Base-by-base conservation (phyloP, 2,113 vertebrate species). In the Pycnonotus jocosus region DNA sequence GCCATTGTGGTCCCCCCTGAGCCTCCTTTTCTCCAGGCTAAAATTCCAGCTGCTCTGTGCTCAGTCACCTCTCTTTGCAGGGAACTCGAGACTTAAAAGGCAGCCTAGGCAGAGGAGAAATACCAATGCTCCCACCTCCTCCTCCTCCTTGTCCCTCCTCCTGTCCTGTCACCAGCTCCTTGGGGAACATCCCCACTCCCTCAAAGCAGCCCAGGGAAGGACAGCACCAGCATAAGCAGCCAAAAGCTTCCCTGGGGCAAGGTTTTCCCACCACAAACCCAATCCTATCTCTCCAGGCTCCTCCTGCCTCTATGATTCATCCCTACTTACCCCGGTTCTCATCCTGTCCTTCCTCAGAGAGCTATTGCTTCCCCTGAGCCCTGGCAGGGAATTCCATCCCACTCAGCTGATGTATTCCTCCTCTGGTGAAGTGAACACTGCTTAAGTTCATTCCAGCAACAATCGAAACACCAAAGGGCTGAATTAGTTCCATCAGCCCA, bases 401-500 rank as follows among this genome's bases (percentile, higher is more conserved):
- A 44, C 89, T 94, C 72, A 84, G 82, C 80, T 89, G 54, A 86
- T 91, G 61, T 89, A 87, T 94, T 95, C 80, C 0, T n/a, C 61
- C 66, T 69, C 61, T 57, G 24, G 48, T 50, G 77, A 68, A 76
- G 44, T 53, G 73, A 91, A 64, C 57, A 35, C 50, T 89, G 80
- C 87, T 92, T 23, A 58, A 86, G 47, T 78, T 84, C 57, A 95
- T 85, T 92, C 65, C 91, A 89, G 91, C 77, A 69, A 31, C 77
- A 91, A 57, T n/a, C 7, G 28, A 65, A 87, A 54, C 37, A 35
- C 76, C 35, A 37, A 69, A 89, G 81, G 72, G 22, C 53, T 74
- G 86, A 56, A 31, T 45, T 24, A 40, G 40, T 48, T 56, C n/a
- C n/a, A 71, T 12, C 3, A 83, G 35, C 54, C 58, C 2, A 5